These are phyloP conservation scores for human DNA, from an alignment of 2,113 vertebrate genomes.

Conservation along the genomic window DNA sequence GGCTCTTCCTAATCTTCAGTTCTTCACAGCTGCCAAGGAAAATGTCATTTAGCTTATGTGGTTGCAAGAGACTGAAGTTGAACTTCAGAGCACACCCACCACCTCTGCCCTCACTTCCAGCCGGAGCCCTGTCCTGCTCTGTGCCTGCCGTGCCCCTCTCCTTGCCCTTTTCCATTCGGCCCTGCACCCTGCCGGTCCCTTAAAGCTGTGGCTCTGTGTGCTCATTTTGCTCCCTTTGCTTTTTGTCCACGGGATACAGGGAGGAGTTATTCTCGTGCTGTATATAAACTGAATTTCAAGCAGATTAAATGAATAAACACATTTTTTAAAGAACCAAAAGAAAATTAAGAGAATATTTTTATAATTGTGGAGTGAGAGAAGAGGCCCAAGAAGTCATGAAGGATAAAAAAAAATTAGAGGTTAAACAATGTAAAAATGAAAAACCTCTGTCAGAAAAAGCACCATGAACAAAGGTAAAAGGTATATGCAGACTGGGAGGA, in stretches of 20 bases:
- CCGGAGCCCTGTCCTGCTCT: background rate
- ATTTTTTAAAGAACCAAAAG: background rate
- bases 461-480: background rate
- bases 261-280: background rate
- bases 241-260: background rate
- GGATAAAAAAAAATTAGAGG: slow-evolving; percentile 4
- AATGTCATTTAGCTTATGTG: background rate
- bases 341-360: background rate
- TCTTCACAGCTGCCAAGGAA: background rate
- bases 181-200: background rate
- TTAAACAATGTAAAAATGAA: background rate
- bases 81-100: background rate
- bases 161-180: background rate
- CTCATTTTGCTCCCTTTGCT: background rate
- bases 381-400: background rate
- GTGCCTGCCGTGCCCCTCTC: background rate
- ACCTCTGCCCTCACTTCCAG: background rate
- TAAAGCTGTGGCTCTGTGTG: background rate
- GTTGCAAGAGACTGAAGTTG: background rate
- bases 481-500: background rate
- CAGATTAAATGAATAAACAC: background rate
- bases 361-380: background rate
- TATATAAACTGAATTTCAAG: slow-evolving; percentile 8
- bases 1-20: background rate
- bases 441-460: background rate